Conservation (phyloP, 2,888 invertebrate species). For the Maniola hyperantus region DNA sequence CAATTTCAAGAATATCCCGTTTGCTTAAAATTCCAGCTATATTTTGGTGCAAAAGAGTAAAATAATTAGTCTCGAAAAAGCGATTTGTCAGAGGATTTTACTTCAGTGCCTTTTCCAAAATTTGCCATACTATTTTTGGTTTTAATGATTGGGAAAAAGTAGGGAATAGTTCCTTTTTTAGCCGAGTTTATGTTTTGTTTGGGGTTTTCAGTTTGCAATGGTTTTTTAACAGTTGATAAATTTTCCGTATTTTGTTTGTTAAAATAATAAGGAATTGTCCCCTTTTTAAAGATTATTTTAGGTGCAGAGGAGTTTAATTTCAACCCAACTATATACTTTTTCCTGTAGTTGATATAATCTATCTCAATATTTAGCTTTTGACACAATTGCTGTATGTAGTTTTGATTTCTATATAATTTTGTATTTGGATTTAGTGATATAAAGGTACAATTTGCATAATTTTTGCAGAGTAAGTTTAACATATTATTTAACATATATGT, state of each 20-base stretch:
- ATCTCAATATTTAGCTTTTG: background rate
- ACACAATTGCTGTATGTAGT: background rate
- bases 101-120: too few species aligned
- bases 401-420: background rate
- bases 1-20: background rate
- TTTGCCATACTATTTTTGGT: too few species aligned
- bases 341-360: background rate
- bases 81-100: too few species aligned
- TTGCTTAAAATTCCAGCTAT: background rate
- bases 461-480: background rate
- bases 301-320: background rate
- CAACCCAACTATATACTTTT: background rate
- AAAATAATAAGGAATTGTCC: too few species aligned
- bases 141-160: too few species aligned
- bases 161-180: too few species aligned
- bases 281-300: too few species aligned
- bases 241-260: too few species aligned
- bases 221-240: too few species aligned
- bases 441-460: background rate
- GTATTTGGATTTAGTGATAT: background rate
- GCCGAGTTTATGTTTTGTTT: too few species aligned
- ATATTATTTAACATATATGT: too few species aligned
- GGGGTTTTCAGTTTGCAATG: too few species aligned
- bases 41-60: background rate
- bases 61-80: background rate